Percentiles rank a stretch among this genome's conserved stretches.
phyloP scores from a whole-genome alignment of 2,888 invertebrate genomes.

The Drepanosiphum platanoidis region DNA sequence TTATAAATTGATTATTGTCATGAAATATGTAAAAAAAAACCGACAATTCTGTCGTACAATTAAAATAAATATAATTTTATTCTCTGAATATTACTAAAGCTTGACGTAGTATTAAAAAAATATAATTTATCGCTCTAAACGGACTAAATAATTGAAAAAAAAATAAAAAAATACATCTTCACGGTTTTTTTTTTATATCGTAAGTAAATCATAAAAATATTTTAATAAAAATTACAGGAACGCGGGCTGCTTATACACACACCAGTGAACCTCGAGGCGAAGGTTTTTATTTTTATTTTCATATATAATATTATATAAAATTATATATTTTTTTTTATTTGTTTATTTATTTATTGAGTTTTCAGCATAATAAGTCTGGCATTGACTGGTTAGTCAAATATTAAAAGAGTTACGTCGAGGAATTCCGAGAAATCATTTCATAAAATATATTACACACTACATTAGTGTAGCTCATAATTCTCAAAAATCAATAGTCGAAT shows the following conservation, averaged over 20 bases:
- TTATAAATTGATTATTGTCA: neutral
- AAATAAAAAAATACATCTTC: neutral
- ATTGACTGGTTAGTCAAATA: neutral
- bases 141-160: neutral
- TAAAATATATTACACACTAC: no score
- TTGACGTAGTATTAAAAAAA: neutral
- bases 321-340: neutral
- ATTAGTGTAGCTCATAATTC: no score
- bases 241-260: no score
- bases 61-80: neutral
- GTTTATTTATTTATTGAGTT: neutral
- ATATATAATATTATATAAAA: no score
- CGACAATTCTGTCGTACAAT: neutral
- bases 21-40: neutral
- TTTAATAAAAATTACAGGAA: neutral
- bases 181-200: neutral
- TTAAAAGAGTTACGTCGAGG: neutral
- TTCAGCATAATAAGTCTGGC: neutral
- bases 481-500: no score
- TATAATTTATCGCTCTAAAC: neutral
- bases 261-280: neutral
- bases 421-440: neutral
- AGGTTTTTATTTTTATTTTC: neutral
- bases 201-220: neutral
- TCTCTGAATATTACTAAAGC: neutral